phyloP scores from a whole-genome alignment of 2,113 vertebrate species.

The Oreotrochilus melanogaster region DNA sequence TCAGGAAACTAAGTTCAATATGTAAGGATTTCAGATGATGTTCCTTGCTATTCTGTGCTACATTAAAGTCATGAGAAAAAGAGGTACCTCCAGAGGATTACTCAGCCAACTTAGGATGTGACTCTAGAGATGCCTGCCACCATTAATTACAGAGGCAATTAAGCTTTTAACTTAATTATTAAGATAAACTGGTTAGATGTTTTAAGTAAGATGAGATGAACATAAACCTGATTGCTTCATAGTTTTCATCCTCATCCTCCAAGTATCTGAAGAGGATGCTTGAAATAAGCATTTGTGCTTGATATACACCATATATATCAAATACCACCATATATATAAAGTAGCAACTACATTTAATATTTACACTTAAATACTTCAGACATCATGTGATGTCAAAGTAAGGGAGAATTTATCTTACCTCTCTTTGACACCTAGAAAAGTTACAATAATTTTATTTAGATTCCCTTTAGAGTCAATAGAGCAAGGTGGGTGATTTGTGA shows the following conservation, averaged over 20 bases:
- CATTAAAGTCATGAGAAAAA: background rate
- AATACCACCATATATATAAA: background rate
- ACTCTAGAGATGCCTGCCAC: background rate
- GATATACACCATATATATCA: background rate
- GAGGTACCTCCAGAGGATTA: background rate
- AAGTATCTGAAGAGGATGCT: background rate
- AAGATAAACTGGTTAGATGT: background rate
- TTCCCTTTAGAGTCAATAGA: background rate
- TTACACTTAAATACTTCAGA: background rate
- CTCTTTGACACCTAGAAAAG: background rate
- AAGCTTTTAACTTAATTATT: conserved; percentile 13
- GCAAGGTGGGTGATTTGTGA: background rate
- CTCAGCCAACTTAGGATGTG: background rate
- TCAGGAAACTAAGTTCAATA: background rate
- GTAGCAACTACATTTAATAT: background rate
- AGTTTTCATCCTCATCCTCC: background rate
- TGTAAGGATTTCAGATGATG: background rate
- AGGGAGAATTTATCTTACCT: background rate
- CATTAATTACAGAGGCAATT: background rate
- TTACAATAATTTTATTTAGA: background rate
- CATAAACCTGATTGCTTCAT: background rate
- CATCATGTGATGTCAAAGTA: background rate
- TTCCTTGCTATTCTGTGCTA: background rate
- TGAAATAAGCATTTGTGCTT: background rate
- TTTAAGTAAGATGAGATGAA: background rate